A percentile compares a stretch with the other conserved stretches of the same genome.
phyloP scores from a whole-genome alignment of 2,888 invertebrate species.

The Smittia sp. region DNA sequence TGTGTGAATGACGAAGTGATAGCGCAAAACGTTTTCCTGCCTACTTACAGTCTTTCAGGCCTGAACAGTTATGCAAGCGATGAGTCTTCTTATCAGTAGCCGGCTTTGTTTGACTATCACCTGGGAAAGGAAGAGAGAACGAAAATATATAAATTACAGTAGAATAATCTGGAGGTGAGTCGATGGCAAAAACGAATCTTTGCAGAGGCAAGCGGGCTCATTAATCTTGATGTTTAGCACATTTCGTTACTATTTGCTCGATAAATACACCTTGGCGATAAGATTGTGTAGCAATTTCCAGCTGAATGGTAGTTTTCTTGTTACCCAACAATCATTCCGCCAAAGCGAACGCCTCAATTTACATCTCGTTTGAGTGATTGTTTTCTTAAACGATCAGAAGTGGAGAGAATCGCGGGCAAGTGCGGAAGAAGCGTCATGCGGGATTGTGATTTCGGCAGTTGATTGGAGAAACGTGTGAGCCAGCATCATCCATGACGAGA shows the following conservation, averaged over 20 bases:
- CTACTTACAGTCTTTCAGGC: slow-evolving; percentile 37
- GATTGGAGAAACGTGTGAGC: slow-evolving; percentile 22
- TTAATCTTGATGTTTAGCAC: slow-evolving; percentile 29
- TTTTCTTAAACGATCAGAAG: neutral
- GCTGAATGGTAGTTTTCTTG: slow-evolving; percentile 1
- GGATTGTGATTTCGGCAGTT: neutral
- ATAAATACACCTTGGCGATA: neutral
- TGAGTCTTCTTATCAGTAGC: slow-evolving; percentile 24
- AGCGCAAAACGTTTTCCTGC: neutral
- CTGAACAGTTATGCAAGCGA: slow-evolving; percentile 21
- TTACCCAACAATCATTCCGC: neutral
- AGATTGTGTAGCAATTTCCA: neutral
- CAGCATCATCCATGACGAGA: slow-evolving; percentile 5
- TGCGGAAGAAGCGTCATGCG: neutral
- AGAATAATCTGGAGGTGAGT: slow-evolving; percentile 6
- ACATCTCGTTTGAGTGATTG: slow-evolving; percentile 4
- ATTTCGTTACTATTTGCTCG: slow-evolving; percentile 13
- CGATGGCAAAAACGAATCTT: neutral
- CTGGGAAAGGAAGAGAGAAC: slow-evolving; percentile 23
- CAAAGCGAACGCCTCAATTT: slow-evolving; percentile 5
- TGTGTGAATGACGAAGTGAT: slow-evolving; percentile 10
- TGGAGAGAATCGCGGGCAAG: neutral
- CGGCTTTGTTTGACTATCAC: slow-evolving; percentile 28
- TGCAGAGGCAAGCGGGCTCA: neutral
- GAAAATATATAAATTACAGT: slow-evolving; percentile 2